Percentiles rank a stretch among this genome's conserved stretches.
phyloP scores from a whole-genome alignment of 2,797 vertebrate species.

The Coendou prehensilis region DNA sequence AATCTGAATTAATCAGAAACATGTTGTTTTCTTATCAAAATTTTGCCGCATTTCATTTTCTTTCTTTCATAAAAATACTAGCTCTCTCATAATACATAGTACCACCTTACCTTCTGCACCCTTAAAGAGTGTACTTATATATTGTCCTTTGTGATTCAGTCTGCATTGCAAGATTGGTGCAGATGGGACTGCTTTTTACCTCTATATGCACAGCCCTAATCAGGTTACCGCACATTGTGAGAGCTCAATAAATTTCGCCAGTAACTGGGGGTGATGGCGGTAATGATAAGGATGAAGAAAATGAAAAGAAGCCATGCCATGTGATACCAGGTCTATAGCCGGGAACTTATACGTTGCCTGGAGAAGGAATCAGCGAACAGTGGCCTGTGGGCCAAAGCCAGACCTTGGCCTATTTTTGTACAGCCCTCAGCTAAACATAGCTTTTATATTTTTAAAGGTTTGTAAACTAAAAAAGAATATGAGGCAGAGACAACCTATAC shows the following conservation, averaged over 20 bases:
- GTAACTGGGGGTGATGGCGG: not conserved
- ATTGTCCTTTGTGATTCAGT: not conserved
- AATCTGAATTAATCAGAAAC: not conserved
- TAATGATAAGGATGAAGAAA: not conserved
- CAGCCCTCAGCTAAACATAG: not conserved
- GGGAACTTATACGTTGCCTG: too few species aligned
- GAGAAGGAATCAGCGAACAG: not conserved
- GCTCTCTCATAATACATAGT: not conserved
- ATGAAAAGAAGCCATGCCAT: not conserved
- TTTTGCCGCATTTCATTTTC: not conserved
- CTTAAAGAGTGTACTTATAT: not conserved
- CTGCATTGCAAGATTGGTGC: too few species aligned
- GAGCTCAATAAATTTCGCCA: not conserved
- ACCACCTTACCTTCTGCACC: too few species aligned
- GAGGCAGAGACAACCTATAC: not conserved
- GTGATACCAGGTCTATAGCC: not conserved
- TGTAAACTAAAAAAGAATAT: not conserved
- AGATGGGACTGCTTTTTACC: not conserved
- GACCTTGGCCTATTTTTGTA: not conserved
- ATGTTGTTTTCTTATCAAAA: not conserved
- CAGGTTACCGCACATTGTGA: not conserved
- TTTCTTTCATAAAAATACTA: not conserved
- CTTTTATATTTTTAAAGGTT: conserved; percentile 1
- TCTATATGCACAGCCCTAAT: not conserved
- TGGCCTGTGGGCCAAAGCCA: not conserved